Evolutionary conservation across 2,797 vertebrate species (phyloP).

Genomic region (Selene dorsalis): DNA sequence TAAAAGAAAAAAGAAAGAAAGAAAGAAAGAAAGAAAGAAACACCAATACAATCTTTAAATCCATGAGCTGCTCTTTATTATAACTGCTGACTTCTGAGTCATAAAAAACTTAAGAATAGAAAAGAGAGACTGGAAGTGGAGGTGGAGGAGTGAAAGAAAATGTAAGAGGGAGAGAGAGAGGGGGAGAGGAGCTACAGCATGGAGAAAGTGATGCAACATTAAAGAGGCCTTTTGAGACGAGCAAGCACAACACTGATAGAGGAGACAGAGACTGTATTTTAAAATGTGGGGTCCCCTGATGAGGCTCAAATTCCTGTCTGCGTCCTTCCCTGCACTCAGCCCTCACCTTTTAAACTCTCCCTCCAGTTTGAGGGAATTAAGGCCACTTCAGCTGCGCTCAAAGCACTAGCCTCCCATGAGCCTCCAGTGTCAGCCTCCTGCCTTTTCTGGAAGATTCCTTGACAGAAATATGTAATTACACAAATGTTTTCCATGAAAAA

Average conservation of each 20-base stretch:
- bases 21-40: neutral
- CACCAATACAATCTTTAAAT: constrained; percentile 7
- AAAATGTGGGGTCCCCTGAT: constrained; percentile 48
- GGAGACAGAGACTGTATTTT: constrained; percentile 40
- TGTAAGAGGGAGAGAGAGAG: neutral
- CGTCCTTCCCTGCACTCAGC: constrained; percentile 42
- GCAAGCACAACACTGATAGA: constrained; percentile 10
- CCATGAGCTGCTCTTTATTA: neutral
- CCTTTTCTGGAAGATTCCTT: constrained; percentile 43
- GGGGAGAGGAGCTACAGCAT: neutral
- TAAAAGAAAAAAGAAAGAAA: neutral
- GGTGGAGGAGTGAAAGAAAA: neutral
- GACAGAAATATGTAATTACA: constrained; percentile 11
- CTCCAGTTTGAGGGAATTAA: constrained; percentile 62
- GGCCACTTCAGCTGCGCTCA: constrained; percentile 54
- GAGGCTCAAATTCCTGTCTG: constrained; percentile 26
- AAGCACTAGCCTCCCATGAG: constrained; percentile 28
- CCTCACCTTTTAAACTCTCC: constrained; percentile 61
- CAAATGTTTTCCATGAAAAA: too few species aligned
- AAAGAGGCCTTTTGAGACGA: constrained; percentile 35
- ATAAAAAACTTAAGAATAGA: neutral
- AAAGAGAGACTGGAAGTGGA: neutral
- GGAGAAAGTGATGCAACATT: constrained; percentile 51
- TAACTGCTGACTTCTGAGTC: constrained; percentile 14
- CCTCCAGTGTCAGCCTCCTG: constrained; percentile 23